Conservation (phyloP, 2,113 vertebrate species). For the Myrmecophaga tridactyla region DNA sequence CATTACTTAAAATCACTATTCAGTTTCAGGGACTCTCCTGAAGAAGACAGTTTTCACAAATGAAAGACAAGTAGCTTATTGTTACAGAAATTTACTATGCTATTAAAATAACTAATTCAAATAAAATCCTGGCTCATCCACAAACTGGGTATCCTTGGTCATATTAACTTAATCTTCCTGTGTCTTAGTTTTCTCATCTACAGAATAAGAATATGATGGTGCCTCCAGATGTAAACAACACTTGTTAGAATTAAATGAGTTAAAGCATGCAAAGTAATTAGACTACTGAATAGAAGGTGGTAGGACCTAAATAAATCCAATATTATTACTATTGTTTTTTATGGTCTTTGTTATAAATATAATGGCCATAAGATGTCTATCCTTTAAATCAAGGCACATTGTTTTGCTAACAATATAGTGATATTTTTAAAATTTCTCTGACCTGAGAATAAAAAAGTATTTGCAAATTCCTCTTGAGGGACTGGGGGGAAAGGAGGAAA, state of each 20-base stretch:
- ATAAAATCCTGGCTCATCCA: neutral
- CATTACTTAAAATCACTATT: neutral
- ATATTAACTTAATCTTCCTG: neutral
- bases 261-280: neutral
- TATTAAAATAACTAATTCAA: conserved; percentile 46
- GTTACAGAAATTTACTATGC: conserved; percentile 28
- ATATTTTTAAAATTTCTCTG: conserved; percentile 34
- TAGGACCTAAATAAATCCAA: neutral
- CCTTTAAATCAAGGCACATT: neutral
- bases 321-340: neutral
- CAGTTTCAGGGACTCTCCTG: neutral
- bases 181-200: neutral
- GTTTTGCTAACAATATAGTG: neutral
- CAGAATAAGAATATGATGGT: neutral
- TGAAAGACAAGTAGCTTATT: neutral
- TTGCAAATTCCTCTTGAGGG: no score
- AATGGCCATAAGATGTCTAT: neutral
- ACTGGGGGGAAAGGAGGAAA: no score
- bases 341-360: neutral
- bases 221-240: neutral
- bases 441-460: neutral
- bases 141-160: neutral
- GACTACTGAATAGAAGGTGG: neutral
- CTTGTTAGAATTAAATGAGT: neutral
- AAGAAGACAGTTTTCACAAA: conserved; percentile 16